phyloP scores from a whole-genome alignment of 2,888 invertebrate genomes.

The Torymus texanus region DNA sequence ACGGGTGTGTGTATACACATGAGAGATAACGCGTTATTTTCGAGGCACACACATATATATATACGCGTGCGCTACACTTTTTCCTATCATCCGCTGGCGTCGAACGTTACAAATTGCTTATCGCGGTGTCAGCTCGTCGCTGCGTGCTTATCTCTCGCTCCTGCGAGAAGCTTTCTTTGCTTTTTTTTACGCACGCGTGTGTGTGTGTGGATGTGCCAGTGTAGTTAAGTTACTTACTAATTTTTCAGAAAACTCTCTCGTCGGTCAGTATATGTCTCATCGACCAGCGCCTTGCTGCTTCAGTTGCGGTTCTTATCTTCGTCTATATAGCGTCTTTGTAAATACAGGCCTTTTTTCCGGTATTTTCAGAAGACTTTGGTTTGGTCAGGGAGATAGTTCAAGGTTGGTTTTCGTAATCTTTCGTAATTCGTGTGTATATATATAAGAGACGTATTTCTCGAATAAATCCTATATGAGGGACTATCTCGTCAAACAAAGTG shows the following conservation, averaged over 20 bases:
- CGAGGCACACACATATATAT: conserved; percentile 34
- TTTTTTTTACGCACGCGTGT: conserved; percentile 7
- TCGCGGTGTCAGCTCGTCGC: conserved; percentile 58
- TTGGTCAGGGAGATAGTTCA: no score
- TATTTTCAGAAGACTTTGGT: no score
- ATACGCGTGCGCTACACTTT: conserved; percentile 37
- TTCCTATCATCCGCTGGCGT: conserved; percentile 52
- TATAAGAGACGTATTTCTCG: no score
- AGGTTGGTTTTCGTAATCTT: no score
- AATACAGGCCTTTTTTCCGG: no score
- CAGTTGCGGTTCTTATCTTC: no score
- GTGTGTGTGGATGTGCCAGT: neutral
- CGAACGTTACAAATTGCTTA: conserved; percentile 73
- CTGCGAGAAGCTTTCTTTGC: neutral
- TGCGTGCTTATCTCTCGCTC: conserved; percentile 42
- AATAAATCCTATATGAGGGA: no score
- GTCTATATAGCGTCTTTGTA: no score
- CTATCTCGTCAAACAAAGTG: no score
- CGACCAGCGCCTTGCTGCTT: no score
- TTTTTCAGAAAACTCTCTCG: conserved; percentile 7
- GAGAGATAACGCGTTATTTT: neutral
- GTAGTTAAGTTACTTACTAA: neutral
- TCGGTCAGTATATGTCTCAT: no score
- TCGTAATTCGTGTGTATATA: no score
- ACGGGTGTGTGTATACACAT: neutral